Conservation (phyloP, 1,140 invertebrate species). For the Listronotus bonariensis region DNA sequence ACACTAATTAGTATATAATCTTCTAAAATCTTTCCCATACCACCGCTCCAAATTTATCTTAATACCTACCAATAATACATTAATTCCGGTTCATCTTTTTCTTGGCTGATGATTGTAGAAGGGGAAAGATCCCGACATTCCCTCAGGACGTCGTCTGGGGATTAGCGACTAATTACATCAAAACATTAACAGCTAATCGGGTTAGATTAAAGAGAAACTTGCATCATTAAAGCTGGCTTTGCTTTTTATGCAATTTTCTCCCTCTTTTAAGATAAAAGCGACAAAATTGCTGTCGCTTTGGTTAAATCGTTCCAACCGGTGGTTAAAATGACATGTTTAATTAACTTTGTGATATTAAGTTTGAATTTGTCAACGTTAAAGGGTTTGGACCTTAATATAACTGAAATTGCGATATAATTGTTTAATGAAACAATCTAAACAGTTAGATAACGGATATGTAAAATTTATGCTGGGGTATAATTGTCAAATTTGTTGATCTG, state of each 20-base stretch:
- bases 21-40: background rate
- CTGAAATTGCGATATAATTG: too few relatives aligned
- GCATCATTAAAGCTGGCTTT: constrained; percentile 21
- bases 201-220: constrained; percentile 30
- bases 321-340: background rate
- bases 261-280: constrained; percentile 9
- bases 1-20: too few relatives aligned
- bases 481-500: too few relatives aligned
- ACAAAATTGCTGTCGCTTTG: background rate
- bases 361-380: too few relatives aligned
- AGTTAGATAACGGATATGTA: too few relatives aligned
- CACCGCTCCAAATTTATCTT: background rate
- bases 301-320: background rate
- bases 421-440: too few relatives aligned
- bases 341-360: background rate
- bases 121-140: constrained; percentile 22
- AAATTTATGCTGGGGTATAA: too few relatives aligned
- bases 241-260: constrained; percentile 21
- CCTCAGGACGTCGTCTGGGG: constrained; percentile 31
- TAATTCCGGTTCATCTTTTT: constrained; percentile 19
- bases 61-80: constrained; percentile 7
- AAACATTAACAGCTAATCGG: constrained; percentile 33
- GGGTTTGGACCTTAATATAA: too few relatives aligned
- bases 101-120: background rate
- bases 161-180: constrained; percentile 37